Evolutionary conservation across 1,140 invertebrate species (phyloP).

Genomic region (Leptinotarsa lineolata): DNA sequence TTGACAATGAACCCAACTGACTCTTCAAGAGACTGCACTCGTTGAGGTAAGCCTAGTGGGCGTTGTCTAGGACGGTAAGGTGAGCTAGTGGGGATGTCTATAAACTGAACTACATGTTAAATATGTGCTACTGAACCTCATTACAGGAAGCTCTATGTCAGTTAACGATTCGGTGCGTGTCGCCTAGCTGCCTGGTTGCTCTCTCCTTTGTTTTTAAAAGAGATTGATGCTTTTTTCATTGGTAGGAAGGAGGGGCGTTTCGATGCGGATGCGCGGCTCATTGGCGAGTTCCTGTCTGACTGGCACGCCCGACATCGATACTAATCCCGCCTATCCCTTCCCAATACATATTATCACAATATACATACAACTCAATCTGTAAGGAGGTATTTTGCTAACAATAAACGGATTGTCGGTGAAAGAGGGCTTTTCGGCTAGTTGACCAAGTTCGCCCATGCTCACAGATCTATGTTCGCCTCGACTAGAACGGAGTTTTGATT

Average conservation of each 20-base stretch:
- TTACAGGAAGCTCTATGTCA: conserved; percentile 53
- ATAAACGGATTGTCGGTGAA: conserved; percentile 55
- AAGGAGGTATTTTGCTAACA: conserved; percentile 52
- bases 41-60: conserved; percentile 43
- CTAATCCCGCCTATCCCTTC: conserved; percentile 48
- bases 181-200: conserved; percentile 50
- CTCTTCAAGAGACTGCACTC: conserved; percentile 32
- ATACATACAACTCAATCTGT: conserved; percentile 54
- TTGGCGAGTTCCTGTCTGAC: conserved; percentile 46
- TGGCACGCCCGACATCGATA: conserved; percentile 52
- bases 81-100: conserved; percentile 53
- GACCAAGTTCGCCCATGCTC: not conserved
- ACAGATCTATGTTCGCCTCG: too few relatives aligned
- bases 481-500: too few relatives aligned
- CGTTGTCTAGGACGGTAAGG: conserved; percentile 40
- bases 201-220: conserved; percentile 56
- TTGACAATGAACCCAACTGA: conserved; percentile 44
- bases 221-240: conserved; percentile 59
- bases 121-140: conserved; percentile 57
- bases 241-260: conserved; percentile 53
- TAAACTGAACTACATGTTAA: conserved; percentile 58
- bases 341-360: conserved; percentile 48
- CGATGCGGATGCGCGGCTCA: conserved; percentile 35
- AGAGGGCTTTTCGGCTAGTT: conserved; percentile 42
- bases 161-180: conserved; percentile 50